Evolutionary conservation across 1,140 invertebrate genomes (phyloP), one percentile per base, ranked within the genome.

Genomic region (Drosophila athabasca): DNA sequence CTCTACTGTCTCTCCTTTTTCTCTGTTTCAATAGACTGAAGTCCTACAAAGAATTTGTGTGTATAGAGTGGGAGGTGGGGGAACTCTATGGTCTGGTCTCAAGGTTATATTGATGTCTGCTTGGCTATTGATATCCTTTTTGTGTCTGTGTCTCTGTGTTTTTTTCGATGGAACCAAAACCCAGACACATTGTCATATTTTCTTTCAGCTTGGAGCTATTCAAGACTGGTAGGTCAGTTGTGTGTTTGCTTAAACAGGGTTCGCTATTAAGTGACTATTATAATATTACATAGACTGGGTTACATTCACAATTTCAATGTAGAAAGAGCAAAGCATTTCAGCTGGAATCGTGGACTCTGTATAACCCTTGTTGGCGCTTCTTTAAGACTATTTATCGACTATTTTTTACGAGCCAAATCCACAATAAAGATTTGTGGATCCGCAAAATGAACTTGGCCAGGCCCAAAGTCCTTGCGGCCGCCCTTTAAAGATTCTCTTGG

Each of bases 61-160:
- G 46, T 6, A 3, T 6, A 15, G 19, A 1, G 17, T 19, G 17
- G 1, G 50, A 2, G 35, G 31, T 26, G 1, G 50, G 1, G 35
- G 31, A 26, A 26, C 15, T 41, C 6, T 13, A 9, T 13, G 13
- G 24, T 15, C 19, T 39, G 13, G 35, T 62, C 64, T 43, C 41
- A 57, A 51, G 59, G 51, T 64, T 73, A 58, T 49, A 44, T 58
- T 26, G n/a, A 11, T 39, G 69, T 49, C 60, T 74, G 60, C n/a
- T 59, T 22, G 1, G 15, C 24, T 49, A 60, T 61, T 71, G 54
- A 52, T 26, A 8, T 43, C 48, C 43, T 48, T 46, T 41, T 51
- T 35, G 50, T 61, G 49, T 31, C 8, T 71, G 57, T 61, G 50
- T 8, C 2, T 31, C 11, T 39, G 11, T 39, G 11, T 39, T 1